phyloP scores from a whole-genome alignment of 2,888 invertebrate species.

The Trachelus iudaicus region DNA sequence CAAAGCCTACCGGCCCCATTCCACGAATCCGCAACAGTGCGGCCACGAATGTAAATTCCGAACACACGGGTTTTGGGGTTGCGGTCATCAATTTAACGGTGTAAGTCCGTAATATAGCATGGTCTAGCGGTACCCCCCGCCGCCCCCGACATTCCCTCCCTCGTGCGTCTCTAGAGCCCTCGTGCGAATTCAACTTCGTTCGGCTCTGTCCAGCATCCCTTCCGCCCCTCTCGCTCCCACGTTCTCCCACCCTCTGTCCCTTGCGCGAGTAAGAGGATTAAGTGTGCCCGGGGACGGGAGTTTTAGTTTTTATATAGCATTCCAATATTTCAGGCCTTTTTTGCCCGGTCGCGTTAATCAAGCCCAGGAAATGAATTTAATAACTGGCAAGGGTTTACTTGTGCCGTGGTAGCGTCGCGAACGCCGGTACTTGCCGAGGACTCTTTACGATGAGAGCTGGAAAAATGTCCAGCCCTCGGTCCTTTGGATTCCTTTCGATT shows the following conservation, averaged over 20 bases:
- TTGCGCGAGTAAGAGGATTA: constrained; percentile 50
- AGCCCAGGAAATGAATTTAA: constrained; percentile 47
- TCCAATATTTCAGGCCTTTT: constrained; percentile 43
- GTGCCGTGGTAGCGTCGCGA: constrained; percentile 15
- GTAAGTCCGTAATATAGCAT: constrained; percentile 42
- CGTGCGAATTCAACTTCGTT: constrained; percentile 17
- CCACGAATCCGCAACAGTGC: constrained; percentile 11
- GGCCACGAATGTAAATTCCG: constrained; percentile 46
- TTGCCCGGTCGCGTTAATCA: constrained; percentile 45
- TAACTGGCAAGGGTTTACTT: constrained; percentile 33
- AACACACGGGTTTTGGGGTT: constrained; percentile 42
- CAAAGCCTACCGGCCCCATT: not conserved
- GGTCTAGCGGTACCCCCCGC: not conserved
- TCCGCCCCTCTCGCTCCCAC: not conserved
- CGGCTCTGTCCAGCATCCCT: constrained; percentile 8
- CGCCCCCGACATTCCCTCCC: not conserved
- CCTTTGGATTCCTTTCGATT: not conserved
- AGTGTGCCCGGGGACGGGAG: constrained; percentile 31
- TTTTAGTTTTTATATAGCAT: constrained; percentile 43
- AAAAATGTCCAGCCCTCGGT: not conserved
- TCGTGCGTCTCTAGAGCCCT: not conserved
- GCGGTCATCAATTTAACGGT: constrained; percentile 56
- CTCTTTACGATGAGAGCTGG: not conserved
- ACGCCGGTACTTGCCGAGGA: not conserved
- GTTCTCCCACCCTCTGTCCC: constrained; percentile 12